Evolutionary conservation across 2,797 vertebrate species (phyloP).

Genomic region (Novumbra hubbsi): DNA sequence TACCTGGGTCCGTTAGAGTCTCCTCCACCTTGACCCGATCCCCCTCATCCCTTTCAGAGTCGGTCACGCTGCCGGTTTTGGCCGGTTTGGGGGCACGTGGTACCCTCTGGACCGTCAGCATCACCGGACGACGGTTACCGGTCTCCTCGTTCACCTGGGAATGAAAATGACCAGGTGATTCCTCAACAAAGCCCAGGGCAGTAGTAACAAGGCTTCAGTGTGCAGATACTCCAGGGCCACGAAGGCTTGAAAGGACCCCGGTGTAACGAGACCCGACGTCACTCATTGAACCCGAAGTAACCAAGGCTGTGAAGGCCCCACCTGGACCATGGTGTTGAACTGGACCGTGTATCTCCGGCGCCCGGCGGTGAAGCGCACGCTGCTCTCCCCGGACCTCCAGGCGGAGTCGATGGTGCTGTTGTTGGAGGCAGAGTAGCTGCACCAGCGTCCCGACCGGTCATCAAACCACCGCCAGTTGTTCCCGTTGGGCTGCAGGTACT

Average conservation of each 20-base stretch:
- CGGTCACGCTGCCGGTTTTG: slow-evolving; percentile 79
- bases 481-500: slow-evolving; percentile 94
- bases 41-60: slow-evolving; percentile 84
- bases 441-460: slow-evolving; percentile 95
- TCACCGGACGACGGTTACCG: slow-evolving; percentile 91
- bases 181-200: not conserved
- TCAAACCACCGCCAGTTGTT: slow-evolving; percentile 99
- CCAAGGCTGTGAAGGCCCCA: slow-evolving; percentile 44
- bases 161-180: not conserved
- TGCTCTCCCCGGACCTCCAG: slow-evolving; percentile 92
- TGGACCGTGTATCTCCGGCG: slow-evolving; percentile 95
- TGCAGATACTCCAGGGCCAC: too few species aligned
- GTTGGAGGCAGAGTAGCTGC: slow-evolving; percentile 96
- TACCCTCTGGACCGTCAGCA: slow-evolving; percentile 89
- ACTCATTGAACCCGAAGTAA: too few species aligned
- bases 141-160: slow-evolving; percentile 95
- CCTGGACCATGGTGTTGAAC: slow-evolving; percentile 98
- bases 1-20: slow-evolving; percentile 63
- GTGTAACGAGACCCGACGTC: too few species aligned
- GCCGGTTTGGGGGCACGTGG: slow-evolving; percentile 80
- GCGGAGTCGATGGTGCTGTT: slow-evolving; percentile 96
- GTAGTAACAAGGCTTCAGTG: too few species aligned
- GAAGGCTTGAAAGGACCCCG: too few species aligned
- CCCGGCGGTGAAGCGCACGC: slow-evolving; percentile 93
- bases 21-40: slow-evolving; percentile 74